Evolutionary conservation across 2,113 vertebrate genomes (phyloP).

Genomic region (Labeo catla): DNA sequence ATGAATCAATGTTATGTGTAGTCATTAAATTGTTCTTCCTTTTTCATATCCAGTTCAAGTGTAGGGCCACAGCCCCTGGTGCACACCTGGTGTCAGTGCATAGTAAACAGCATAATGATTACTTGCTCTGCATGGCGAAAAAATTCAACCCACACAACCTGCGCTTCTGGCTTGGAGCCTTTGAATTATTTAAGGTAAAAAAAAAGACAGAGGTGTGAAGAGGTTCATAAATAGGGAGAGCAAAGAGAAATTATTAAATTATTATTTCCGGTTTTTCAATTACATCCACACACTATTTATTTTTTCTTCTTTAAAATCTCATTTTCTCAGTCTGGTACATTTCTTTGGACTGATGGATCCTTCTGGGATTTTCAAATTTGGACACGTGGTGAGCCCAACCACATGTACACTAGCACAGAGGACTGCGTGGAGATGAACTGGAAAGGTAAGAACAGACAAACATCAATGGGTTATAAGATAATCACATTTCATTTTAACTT

Average conservation of each 20-base stretch:
- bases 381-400: background rate
- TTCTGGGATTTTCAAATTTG: background rate
- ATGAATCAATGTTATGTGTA: background rate
- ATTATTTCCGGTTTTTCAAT: background rate
- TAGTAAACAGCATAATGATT: background rate
- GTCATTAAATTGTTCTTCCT: background rate
- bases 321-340: background rate
- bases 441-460: background rate
- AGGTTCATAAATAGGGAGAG: background rate
- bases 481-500: background rate
- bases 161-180: background rate
- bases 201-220: background rate
- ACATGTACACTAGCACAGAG: background rate
- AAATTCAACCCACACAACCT: background rate
- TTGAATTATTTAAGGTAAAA: background rate
- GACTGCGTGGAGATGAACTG: conserved; percentile 7
- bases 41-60: background rate
- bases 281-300: background rate
- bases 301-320: background rate
- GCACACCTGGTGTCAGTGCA: conserved; percentile 20
- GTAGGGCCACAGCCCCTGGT: background rate
- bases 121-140: background rate
- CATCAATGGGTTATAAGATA: background rate
- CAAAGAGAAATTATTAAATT: background rate
- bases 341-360: background rate